Base-by-base conservation (phyloP, 1,140 invertebrate species). In the Drosophila tristis region DNA sequence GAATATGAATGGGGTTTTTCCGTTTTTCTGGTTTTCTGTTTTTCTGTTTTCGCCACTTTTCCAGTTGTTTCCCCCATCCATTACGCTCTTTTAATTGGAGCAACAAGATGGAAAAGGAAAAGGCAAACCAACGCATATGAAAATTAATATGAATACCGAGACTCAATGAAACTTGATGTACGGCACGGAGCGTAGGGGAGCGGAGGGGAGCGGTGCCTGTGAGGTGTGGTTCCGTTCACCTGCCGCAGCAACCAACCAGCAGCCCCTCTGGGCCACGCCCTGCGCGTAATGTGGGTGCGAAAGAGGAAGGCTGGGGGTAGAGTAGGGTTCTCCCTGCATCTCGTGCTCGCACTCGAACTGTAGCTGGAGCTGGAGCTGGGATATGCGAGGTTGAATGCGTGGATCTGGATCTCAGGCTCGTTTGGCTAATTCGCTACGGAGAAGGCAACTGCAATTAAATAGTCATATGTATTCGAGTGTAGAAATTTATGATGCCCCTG, bases 281-380 rank as follows among this genome's bases (percentile, higher is more conserved):
- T 15, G 64, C 64, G 65, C 65, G 65, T 68, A 68, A 68, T 68
- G 65, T 68, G 65, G 65, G 65, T 66, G 64, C 64, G 64, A 66
- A 66, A 51, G 13, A 13, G 61, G 43, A 53, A 51, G 50, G 8
- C 2, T 9, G 26, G 5, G 26, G 26, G 26, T 7, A 5, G 6
- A 5, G 26, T 2, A 29, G 8, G 31, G 31, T n/a, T n/a, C n/a
- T n/a, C n/a, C n/a, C n/a, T 2, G 47, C 50, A 53, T 53, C 43
- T 25, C 2, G 4, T 4, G 4, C 23, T 25, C 2, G 4, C 3
- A 25, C 23, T 25, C 23, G 47, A 50, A 61, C 31, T 20, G 25
- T 35, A 50, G 64, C 31, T 47, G 45, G 57, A 15, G 44, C 5
- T 47, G 45, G 57, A 11, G 44, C 5, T 20, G 43, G 44, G 44